Evolutionary conservation across 2,113 vertebrate species (phyloP), one percentile per base, ranked within the genome.

Genomic region (Actinemys pallida): DNA sequence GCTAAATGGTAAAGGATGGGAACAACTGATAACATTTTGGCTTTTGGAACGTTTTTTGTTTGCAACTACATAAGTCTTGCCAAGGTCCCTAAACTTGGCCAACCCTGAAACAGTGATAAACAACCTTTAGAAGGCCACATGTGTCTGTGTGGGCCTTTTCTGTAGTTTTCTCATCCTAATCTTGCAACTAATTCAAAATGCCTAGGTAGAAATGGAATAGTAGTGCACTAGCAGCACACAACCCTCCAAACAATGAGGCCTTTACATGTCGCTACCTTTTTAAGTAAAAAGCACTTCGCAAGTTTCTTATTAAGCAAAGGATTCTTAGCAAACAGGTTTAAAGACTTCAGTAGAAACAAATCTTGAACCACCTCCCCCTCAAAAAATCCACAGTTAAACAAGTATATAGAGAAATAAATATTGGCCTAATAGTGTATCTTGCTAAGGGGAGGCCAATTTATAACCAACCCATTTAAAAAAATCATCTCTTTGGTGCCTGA

Each of bases 51-150:
- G 57, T 52, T 94, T 88, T 87, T 65, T 45, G 88, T 93, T 88
- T 94, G 82, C 89, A 94, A 79, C 59, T 75, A 85, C 45, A 12
- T 87, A 95, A 96, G 24, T 93, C 50, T 95, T 93, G 24, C 90
- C 97, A 97, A 98, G 97, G 97, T 90, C 95, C 94, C 92, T 94
- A 93, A 94, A 94, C 87, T 57, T 13, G 95, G 35, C 90, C 88
- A 95, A 83, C 96, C 95, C 94, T 97, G 96, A 97, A 96, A 80
- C 45, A 95, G 81, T 79, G 82, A 97, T 90, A 78, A 97, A 90
- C 27, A 35, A 94, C 84, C 31, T 65, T 87, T 62, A 85, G 85
- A 97, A 94, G 95, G 95, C 90, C 90, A 91, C 52, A 56, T 9
- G 24, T 84, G 93, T 89, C 80, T 2, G 5, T 83, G 47, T 47